phyloP scores from a whole-genome alignment of 2,888 invertebrate genomes.

The Netelia virgata region DNA sequence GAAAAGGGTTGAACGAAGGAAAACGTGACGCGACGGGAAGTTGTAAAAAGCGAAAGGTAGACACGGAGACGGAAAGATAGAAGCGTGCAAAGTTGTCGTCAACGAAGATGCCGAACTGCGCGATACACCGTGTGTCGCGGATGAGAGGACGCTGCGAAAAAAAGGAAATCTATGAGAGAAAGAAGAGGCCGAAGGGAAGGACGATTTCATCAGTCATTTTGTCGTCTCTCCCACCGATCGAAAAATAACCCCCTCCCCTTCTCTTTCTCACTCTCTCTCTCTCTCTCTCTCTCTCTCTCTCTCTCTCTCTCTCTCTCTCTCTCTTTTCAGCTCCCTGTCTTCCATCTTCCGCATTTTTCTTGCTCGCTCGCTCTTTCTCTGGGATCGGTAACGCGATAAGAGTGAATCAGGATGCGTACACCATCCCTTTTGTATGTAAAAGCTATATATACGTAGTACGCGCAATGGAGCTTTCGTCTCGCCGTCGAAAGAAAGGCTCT shows the following conservation, averaged over 20 bases:
- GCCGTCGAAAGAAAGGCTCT: too few species aligned
- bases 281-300: too few species aligned
- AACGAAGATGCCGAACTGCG: slow-evolving; percentile 24
- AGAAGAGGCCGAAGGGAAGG: slow-evolving; percentile 12
- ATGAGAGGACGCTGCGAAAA: background rate
- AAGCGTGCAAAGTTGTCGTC: slow-evolving; percentile 38
- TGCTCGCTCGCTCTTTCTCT: background rate
- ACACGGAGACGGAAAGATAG: slow-evolving; percentile 32
- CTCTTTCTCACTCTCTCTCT: too few species aligned
- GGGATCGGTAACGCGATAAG: slow-evolving; percentile 36
- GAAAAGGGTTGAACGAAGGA: background rate
- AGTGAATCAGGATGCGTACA: slow-evolving; percentile 3
- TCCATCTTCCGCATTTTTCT: too few species aligned
- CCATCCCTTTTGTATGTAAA: background rate
- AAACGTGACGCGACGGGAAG: slow-evolving; percentile 32
- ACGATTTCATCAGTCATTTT: slow-evolving; percentile 48
- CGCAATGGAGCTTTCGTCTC: background rate
- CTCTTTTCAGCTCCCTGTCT: too few species aligned
- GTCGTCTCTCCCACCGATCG: slow-evolving; percentile 50
- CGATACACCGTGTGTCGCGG: background rate
- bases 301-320: too few species aligned
- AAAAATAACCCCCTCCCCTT: slow-evolving; percentile 28
- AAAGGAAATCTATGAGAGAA: background rate
- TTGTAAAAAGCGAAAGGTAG: slow-evolving; percentile 44
- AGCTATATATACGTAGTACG: slow-evolving; percentile 12